Percentiles rank a stretch among this genome's conserved stretches.
phyloP scores from a whole-genome alignment of 2,888 invertebrate genomes.

The Melitaea athalia region DNA sequence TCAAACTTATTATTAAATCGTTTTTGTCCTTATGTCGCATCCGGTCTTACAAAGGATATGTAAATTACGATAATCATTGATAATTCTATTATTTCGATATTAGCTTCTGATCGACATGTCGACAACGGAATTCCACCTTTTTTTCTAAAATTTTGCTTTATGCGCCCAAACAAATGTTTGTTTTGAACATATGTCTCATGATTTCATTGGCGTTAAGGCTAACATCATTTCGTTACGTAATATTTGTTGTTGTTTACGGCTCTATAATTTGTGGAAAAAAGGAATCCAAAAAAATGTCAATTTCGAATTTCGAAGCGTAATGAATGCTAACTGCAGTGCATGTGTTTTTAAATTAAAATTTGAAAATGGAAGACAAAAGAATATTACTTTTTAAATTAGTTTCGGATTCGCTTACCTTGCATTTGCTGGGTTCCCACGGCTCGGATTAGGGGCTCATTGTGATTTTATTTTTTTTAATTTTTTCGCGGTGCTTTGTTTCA shows the following conservation, averaged over 20 bases:
- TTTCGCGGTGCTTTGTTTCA: conserved; percentile 74
- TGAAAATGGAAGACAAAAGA: conserved; percentile 65
- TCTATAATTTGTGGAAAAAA: conserved; percentile 30
- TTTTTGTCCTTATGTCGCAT: conserved; percentile 79
- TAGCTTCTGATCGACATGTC: conserved; percentile 75
- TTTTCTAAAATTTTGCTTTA: conserved; percentile 46
- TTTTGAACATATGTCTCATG: conserved; percentile 67
- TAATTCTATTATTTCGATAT: conserved; percentile 79
- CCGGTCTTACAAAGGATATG: conserved; percentile 77
- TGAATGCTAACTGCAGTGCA: conserved; percentile 40
- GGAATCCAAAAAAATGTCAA: conserved; percentile 20
- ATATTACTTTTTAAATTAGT: conserved; percentile 82
- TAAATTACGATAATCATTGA: conserved; percentile 80
- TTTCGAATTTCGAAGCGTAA: conserved; percentile 24
- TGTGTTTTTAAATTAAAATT: conserved; percentile 49
- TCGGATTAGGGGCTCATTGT: conserved; percentile 75
- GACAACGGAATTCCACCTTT: conserved; percentile 51
- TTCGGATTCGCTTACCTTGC: conserved; percentile 78
- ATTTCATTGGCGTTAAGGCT: conserved; percentile 35
- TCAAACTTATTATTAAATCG: conserved; percentile 80
- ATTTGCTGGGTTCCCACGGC: conserved; percentile 79
- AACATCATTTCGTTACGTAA: conserved; percentile 31
- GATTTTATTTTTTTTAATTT: conserved; percentile 74
- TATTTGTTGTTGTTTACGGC: conserved; percentile 32
- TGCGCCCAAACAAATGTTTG: conserved; percentile 61